phyloP scores from a whole-genome alignment of 2,113 vertebrate species.

The Mustelus asterias region DNA sequence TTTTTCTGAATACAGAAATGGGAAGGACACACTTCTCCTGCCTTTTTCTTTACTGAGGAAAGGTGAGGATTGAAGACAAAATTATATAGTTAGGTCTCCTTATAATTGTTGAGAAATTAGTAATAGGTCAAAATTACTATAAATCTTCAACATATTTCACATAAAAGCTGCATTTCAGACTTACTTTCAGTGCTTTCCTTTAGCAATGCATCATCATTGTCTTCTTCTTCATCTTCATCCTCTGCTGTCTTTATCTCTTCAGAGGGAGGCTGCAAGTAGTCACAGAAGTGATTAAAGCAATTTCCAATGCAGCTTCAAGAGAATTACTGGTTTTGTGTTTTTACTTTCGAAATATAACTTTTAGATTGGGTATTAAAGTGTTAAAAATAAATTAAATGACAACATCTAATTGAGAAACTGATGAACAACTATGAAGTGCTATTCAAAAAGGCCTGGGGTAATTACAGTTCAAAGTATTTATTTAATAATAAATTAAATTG shows the following conservation, averaged over 20 bases:
- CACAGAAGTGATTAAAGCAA: neutral
- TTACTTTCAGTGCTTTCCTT: constrained; percentile 97
- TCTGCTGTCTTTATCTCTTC: constrained; percentile 99
- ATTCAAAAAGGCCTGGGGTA: neutral
- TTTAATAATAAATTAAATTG: neutral
- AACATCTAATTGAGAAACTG: neutral
- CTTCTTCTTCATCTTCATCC: constrained; percentile 86
- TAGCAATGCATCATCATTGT: constrained; percentile 85
- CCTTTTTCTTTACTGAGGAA: neutral
- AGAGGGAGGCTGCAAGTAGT: constrained; percentile 74
- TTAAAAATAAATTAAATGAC: neutral
- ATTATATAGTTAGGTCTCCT: neutral
- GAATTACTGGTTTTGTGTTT: neutral
- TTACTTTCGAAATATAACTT: neutral
- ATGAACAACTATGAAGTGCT: neutral
- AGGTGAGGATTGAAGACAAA: neutral
- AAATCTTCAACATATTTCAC: neutral
- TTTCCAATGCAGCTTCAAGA: neutral
- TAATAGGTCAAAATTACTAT: no score
- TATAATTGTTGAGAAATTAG: neutral
- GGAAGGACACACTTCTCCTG: neutral
- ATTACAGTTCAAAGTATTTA: neutral
- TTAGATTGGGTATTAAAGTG: neutral
- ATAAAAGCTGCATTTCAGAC: constrained; percentile 43
- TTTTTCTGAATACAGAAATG: neutral